Evolutionary conservation across 2,797 vertebrate genomes (phyloP).

Genomic region (Sebastes oblongus): DNA sequence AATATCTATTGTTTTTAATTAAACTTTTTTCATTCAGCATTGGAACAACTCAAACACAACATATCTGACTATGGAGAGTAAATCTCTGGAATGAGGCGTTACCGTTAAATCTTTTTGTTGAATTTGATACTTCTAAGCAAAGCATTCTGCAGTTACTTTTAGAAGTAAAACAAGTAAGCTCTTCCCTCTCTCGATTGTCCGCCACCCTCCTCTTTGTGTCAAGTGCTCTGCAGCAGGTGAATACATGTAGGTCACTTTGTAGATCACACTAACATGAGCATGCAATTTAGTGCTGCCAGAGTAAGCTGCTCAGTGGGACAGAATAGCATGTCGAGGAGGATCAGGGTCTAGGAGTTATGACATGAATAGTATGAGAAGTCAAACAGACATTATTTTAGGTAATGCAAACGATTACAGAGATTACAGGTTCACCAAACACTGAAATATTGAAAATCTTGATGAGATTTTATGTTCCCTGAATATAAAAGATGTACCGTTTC

Average conservation of each 20-base stretch:
- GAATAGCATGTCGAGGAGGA: not conserved
- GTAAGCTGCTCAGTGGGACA: not conserved
- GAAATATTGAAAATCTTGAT: not conserved
- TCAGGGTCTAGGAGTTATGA: not conserved
- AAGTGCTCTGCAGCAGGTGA: constrained; percentile 15
- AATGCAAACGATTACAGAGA: not conserved
- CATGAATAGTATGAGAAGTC: not conserved
- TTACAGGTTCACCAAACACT: not conserved
- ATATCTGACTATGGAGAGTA: not conserved
- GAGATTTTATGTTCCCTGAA: not conserved
- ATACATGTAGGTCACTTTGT: not conserved
- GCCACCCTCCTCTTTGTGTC: not conserved
- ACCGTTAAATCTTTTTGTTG: not conserved
- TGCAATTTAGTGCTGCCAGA: not conserved
- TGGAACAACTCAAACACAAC: not conserved
- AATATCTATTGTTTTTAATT: not conserved
- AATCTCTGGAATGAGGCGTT: not conserved
- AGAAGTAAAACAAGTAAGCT: not conserved
- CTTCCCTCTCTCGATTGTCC: not conserved
- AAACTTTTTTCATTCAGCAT: not conserved
- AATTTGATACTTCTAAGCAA: not conserved
- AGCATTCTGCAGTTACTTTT: not conserved
- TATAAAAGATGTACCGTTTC: not conserved
- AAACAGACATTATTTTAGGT: not conserved
- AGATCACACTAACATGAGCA: not conserved